Conservation (phyloP, 2,888 invertebrate species). For the Phortica okadai region DNA sequence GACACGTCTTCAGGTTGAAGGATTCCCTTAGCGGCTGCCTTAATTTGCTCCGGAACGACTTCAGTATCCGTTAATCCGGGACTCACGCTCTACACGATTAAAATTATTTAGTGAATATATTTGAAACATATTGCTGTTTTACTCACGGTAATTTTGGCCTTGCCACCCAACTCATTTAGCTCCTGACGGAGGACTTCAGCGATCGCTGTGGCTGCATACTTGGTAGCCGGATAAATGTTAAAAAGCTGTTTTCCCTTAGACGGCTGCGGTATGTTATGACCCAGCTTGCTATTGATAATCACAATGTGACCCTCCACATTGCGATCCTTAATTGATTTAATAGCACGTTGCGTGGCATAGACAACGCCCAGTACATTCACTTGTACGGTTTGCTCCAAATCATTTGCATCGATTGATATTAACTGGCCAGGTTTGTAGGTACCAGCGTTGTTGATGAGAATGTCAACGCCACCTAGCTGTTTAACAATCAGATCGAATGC, state of each 20-base stretch:
- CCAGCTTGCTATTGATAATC: conserved; percentile 21
- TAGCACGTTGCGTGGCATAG: conserved; percentile 76
- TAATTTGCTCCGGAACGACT: conserved; percentile 7
- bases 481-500: conserved; percentile 78
- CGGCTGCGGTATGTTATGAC: conserved; percentile 32
- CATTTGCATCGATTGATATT: conserved; percentile 40
- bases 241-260: conserved; percentile 13
- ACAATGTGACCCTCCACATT: conserved; percentile 46
- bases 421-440: conserved; percentile 55
- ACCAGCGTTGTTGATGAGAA: conserved; percentile 80
- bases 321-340: conserved; percentile 76
- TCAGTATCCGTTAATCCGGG: conserved; percentile 28
- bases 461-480: conserved; percentile 78
- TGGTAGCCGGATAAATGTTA: conserved; percentile 64
- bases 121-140: not conserved
- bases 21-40: not conserved
- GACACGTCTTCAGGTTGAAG: conserved; percentile 27
- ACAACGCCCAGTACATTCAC: conserved; percentile 76
- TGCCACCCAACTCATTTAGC: conserved; percentile 56
- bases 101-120: not conserved
- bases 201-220: conserved; percentile 66
- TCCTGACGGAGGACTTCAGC: conserved; percentile 65
- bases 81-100: conserved; percentile 11
- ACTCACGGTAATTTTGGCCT: conserved; percentile 68
- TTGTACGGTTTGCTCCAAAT: conserved; percentile 69